Evolutionary conservation across 1,140 invertebrate genomes (phyloP).

Genomic region (Atta cephalotes): DNA sequence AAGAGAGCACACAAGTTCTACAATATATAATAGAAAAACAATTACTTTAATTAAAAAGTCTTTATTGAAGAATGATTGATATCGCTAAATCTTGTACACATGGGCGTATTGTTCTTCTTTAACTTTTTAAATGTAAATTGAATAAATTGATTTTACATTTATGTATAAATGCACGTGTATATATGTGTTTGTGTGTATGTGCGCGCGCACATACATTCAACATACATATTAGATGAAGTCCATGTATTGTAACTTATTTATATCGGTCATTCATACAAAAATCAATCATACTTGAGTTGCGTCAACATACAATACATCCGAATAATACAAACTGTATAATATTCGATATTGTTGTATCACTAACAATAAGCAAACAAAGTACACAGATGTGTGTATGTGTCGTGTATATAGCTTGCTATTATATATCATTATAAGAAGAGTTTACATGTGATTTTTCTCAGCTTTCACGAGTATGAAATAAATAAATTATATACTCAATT

Average conservation of each 20-base stretch:
- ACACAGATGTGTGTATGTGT: constrained; percentile 63
- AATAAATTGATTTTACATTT: constrained; percentile 69
- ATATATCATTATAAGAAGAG: constrained; percentile 48
- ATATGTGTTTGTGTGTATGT: constrained; percentile 31
- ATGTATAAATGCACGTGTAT: constrained; percentile 68
- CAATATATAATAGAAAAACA: constrained; percentile 63
- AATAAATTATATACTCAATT: constrained; percentile 7
- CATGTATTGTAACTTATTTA: constrained; percentile 70
- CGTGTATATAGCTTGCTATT: constrained; percentile 62
- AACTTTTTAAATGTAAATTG: constrained; percentile 32
- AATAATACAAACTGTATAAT: constrained; percentile 72
- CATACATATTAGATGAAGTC: constrained; percentile 49
- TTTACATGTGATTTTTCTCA: constrained; percentile 18
- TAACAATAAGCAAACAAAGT: constrained; percentile 77
- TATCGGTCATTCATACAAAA: constrained; percentile 70
- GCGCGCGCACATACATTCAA: constrained; percentile 35
- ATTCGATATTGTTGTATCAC: constrained; percentile 68
- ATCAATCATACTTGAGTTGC: constrained; percentile 60
- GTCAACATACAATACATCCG: constrained; percentile 55
- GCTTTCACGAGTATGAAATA: not conserved
- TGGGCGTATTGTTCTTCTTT: constrained; percentile 51
- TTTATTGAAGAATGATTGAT: constrained; percentile 70
- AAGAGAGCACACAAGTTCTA: constrained; percentile 55
- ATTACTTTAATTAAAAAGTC: constrained; percentile 54
- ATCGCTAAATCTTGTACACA: constrained; percentile 64